A percentile compares a stretch with the other conserved stretches of the same genome.
Evolutionary conservation across 30 jellyfish, hydroid and myxozoan species (phyloP).

Genomic region (Hydra vulgaris): DNA sequence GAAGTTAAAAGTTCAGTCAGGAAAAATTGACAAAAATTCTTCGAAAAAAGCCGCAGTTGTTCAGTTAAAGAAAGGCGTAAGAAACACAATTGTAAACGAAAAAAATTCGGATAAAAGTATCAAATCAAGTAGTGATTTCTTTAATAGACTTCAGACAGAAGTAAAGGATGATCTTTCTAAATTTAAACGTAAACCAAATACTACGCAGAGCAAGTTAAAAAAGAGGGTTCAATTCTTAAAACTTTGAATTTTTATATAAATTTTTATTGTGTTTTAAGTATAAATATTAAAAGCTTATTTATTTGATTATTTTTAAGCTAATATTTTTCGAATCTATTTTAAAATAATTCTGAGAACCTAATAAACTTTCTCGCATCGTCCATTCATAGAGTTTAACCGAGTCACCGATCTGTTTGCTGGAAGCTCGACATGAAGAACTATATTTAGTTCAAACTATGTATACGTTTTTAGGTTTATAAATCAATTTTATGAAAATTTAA

Average conservation of each 20-base stretch:
- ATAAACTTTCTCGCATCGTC: too few species aligned
- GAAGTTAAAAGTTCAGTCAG: constrained; percentile 16
- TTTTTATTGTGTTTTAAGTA: neutral
- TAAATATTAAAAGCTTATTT: too few species aligned
- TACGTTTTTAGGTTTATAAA: too few species aligned
- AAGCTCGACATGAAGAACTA: too few species aligned
- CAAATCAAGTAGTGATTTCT: constrained; percentile 43
- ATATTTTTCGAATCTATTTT: too few species aligned
- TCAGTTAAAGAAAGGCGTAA: constrained; percentile 25
- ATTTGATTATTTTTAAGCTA: too few species aligned
- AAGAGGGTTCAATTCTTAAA: neutral
- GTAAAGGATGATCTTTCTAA: constrained; percentile 28
- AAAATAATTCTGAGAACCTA: too few species aligned
- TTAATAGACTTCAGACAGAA: constrained; percentile 68
- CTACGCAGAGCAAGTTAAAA: neutral
- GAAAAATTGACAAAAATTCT: constrained; percentile 22
- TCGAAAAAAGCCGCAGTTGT: constrained; percentile 19
- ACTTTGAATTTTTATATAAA: neutral
- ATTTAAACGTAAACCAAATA: neutral
- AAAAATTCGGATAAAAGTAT: constrained; percentile 20
- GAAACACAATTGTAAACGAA: constrained; percentile 28
- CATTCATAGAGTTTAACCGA: too few species aligned
- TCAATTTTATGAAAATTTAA: too few species aligned
- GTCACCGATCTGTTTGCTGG: too few species aligned
- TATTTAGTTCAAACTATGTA: too few species aligned